Evolutionary conservation across 2,113 vertebrate genomes (phyloP).

Genomic region (Myotis yumanensis): DNA sequence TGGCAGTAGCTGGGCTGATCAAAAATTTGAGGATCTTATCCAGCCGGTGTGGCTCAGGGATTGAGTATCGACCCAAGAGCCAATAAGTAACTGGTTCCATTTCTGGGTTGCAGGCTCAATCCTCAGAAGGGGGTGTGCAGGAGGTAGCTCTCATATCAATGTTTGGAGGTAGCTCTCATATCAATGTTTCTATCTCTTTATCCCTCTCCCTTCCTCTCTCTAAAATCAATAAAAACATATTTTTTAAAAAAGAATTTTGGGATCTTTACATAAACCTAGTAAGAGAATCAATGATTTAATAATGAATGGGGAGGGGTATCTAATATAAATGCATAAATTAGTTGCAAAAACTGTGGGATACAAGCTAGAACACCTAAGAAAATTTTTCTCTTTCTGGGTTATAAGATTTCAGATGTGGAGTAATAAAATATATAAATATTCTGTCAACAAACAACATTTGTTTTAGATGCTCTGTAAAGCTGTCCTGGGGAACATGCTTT

Average conservation of each 20-base stretch:
- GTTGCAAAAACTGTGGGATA: neutral
- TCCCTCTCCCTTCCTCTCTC: no score
- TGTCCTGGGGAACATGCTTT: neutral
- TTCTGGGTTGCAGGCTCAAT: no score
- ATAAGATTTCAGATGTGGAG: neutral
- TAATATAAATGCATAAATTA: neutral
- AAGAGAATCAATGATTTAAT: neutral
- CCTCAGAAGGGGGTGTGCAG: no score
- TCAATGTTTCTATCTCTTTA: no score
- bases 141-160: no score
- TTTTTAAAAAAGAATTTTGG: neutral
- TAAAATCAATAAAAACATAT: no score
- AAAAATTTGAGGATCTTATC: neutral
- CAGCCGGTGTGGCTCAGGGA: no score
- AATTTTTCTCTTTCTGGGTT: neutral
- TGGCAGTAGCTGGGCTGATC: neutral
- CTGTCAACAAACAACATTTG: neutral
- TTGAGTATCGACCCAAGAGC: no score
- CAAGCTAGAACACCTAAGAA: neutral
- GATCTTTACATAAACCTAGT: neutral
- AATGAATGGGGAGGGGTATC: neutral
- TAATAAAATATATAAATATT: constrained; percentile 8
- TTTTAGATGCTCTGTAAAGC: neutral
- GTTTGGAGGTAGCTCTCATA: no score
- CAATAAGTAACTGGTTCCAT: no score